Conservation (phyloP, 2,113 vertebrate genomes). For the Eurypyga helias region DNA sequence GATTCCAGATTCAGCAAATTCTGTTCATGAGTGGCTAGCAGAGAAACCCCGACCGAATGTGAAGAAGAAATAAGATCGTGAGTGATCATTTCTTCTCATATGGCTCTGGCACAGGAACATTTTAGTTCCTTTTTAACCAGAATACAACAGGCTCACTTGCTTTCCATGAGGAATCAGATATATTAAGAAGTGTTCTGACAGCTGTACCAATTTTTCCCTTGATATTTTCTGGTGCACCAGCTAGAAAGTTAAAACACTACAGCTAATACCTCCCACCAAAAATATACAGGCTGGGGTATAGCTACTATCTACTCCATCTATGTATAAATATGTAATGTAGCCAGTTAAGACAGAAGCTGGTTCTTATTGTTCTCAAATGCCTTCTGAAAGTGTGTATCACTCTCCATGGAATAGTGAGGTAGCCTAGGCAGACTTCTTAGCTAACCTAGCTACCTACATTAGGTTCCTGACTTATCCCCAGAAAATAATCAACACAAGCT, state of each 20-base stretch:
- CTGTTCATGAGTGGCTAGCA: background rate
- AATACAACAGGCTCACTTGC: background rate
- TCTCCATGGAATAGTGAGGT: background rate
- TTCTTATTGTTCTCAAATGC: background rate
- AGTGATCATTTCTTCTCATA: background rate
- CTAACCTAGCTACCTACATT: background rate
- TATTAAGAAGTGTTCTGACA: background rate
- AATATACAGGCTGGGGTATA: background rate
- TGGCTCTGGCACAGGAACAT: background rate
- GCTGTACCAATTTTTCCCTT: background rate
- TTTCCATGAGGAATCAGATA: background rate
- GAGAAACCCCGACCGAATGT: background rate
- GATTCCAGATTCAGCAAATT: background rate
- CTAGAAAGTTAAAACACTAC: background rate
- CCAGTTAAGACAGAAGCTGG: background rate
- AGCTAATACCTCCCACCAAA: background rate
- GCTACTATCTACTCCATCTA: background rate
- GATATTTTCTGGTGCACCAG: background rate
- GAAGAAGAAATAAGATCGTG: background rate
- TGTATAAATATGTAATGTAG: background rate
- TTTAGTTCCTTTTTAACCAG: background rate
- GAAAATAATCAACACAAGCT: background rate
- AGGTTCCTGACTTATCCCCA: background rate
- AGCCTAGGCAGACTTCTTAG: background rate
- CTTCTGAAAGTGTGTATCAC: background rate